Conservation (phyloP, 1,140 invertebrate species). For the Cyclargus thomasi region DNA sequence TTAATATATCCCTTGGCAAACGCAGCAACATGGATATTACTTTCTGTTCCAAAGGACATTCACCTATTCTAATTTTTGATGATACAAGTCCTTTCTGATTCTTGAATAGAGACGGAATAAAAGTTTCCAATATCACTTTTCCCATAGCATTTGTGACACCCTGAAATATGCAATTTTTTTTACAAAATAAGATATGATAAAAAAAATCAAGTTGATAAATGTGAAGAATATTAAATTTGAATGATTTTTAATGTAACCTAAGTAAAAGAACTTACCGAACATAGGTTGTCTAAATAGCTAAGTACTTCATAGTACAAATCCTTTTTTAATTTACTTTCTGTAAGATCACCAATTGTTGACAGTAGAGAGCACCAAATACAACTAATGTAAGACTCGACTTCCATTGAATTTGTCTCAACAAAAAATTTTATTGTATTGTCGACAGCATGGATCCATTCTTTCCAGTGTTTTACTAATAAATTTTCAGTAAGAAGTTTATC, state of each 20-base stretch:
- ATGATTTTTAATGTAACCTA: too few species aligned
- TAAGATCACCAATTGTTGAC: slow-evolving; percentile 38
- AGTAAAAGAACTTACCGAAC: slow-evolving; percentile 31
- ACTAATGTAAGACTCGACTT: slow-evolving; percentile 36
- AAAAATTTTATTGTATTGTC: slow-evolving; percentile 36
- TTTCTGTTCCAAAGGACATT: background rate
- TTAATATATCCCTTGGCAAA: background rate
- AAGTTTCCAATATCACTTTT: slow-evolving; percentile 33
- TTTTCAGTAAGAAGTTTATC: slow-evolving; percentile 38
- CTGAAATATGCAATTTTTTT: slow-evolving; percentile 20
- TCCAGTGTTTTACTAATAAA: slow-evolving; percentile 43
- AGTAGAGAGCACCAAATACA: slow-evolving; percentile 63
- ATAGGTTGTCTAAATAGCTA: slow-evolving; percentile 29
- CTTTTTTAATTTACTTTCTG: slow-evolving; percentile 41
- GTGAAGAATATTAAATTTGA: background rate
- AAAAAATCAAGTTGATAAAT: background rate
- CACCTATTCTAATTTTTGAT: background rate
- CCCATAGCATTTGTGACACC: slow-evolving; percentile 19
- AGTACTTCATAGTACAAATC: slow-evolving; percentile 45
- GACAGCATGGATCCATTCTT: slow-evolving; percentile 44
- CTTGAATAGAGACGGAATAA: slow-evolving; percentile 42
- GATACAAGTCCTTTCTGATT: slow-evolving; percentile 6
- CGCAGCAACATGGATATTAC: background rate
- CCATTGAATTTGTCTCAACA: slow-evolving; percentile 28
- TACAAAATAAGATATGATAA: background rate